Conservation (phyloP, 2,888 invertebrate genomes). For the Microdon myrmicae region DNA sequence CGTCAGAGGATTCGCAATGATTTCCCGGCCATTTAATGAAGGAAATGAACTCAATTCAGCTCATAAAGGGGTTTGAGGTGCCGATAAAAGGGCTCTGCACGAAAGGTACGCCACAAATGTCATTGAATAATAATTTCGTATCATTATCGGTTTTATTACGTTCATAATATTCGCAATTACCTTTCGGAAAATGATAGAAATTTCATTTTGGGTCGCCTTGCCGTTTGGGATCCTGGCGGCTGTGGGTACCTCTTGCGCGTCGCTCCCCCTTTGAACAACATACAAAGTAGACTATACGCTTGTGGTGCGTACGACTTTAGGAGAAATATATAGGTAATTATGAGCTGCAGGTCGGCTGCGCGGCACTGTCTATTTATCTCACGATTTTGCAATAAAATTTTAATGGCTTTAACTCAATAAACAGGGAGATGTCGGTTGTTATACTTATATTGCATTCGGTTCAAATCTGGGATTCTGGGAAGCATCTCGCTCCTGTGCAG, state of each 20-base stretch:
- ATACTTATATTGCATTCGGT: too few species aligned
- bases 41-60: slow-evolving; percentile 37
- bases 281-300: too few species aligned
- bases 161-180: slow-evolving; percentile 49
- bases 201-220: slow-evolving; percentile 26
- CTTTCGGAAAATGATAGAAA: slow-evolving; percentile 42
- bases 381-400: slow-evolving; percentile 62
- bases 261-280: too few species aligned
- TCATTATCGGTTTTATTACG: slow-evolving; percentile 59
- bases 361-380: slow-evolving; percentile 57
- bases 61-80: not conserved
- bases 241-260: too few species aligned
- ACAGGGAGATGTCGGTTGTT: slow-evolving; percentile 21
- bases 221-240: too few species aligned
- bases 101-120: slow-evolving; percentile 43
- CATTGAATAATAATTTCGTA: slow-evolving; percentile 58
- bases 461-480: too few species aligned
- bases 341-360: slow-evolving; percentile 11
- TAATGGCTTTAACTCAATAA: slow-evolving; percentile 35
- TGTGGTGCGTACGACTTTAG: not conserved
- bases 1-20: slow-evolving; percentile 34
- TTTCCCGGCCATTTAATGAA: slow-evolving; percentile 34
- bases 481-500: too few species aligned
- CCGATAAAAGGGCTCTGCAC: slow-evolving; percentile 2
- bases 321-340: slow-evolving; percentile 6